Conservation (phyloP, 2,113 vertebrate genomes). For the Osmerus eperlanus region DNA sequence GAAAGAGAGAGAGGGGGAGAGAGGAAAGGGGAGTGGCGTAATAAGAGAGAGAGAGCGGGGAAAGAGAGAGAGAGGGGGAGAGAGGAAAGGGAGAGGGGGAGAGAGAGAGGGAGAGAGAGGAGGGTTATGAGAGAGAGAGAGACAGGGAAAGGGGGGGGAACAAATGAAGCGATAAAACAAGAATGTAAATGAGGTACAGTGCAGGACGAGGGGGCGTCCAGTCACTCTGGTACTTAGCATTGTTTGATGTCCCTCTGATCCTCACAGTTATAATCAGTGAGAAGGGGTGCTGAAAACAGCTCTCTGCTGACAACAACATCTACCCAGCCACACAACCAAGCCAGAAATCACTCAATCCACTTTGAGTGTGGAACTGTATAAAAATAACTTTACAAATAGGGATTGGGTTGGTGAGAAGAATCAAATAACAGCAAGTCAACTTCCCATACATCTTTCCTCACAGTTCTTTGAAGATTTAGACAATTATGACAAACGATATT, state of each 20-base stretch:
- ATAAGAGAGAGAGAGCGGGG: not conserved
- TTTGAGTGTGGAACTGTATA: conserved; percentile 8
- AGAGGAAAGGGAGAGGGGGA: conserved; percentile 11
- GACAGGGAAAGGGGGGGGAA: not conserved
- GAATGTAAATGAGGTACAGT: conserved; percentile 15
- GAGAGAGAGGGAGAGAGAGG: conserved; percentile 3
- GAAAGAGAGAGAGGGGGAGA: not conserved
- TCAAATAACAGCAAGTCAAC: not conserved
- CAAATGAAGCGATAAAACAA: conserved; percentile 9
- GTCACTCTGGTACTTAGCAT: conserved; percentile 25
- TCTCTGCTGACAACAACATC: not conserved
- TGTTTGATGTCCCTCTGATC: not conserved
- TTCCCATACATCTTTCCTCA: conserved; percentile 9
- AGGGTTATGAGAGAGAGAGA: conserved; percentile 4
- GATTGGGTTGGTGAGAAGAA: not conserved
- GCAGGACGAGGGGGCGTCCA: conserved; percentile 11
- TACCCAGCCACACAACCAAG: not conserved
- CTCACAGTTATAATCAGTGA: not conserved
- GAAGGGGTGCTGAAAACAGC: not conserved
- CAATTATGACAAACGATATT: conserved; percentile 12
- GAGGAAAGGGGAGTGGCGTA: not conserved
- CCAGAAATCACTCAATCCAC: not conserved
- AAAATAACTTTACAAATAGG: not conserved
- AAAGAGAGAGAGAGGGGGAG: conserved; percentile 3
- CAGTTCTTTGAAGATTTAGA: conserved; percentile 6